Base-by-base conservation (phyloP, 2,113 vertebrate genomes). In the Nothoprocta pentlandii region DNA sequence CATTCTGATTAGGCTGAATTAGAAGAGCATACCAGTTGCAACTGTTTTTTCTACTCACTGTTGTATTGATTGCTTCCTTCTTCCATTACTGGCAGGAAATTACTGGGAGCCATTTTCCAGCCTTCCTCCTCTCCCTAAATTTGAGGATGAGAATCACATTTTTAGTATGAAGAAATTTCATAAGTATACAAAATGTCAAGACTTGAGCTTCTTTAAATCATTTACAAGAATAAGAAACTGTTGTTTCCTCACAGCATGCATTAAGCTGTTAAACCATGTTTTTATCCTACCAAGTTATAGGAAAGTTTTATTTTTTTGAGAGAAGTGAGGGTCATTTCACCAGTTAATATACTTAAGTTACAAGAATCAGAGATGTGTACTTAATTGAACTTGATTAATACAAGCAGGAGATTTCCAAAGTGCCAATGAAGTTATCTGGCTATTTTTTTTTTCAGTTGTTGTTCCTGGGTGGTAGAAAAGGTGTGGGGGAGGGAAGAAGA, bases 81-180 rank as follows among this genome's bases (percentile, higher is more conserved):
- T 89, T 98, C 96, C 82, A 99, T 90, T 3, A 98, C 96, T 1
- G 94, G 51, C 62, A 99, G 97, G 96, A 99, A 99, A 61, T 98
- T 97, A 36, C 99, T 99, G 0, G 98, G 98, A 39, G 97, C 62
- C 98, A 99, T 98, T 97, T 97, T 98, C 97, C 99, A 97, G 4
- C 98, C 97, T 4, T 98, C 95, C 0, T 98, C 98, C 83, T 98
- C 97, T 49, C 97, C 96, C 98, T 99, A 93, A 28, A 68, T 51
- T 46, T 20, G 39, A 13, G 58, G 32, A 16, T 47, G 56, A 22
- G 46, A 63, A 56, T 32, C 16, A 75, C 54, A 78, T 21, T 14
- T 16, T 61, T 11, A 47, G 5, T 12, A 39, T 3, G 6, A 10
- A 56, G 28, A 28, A 58, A 46, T 15, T n/a, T 54, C 9, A 17